These are phyloP conservation scores for Atta texana DNA, from an alignment of 1,140 invertebrate genomes.

Conservation along the genomic window DNA sequence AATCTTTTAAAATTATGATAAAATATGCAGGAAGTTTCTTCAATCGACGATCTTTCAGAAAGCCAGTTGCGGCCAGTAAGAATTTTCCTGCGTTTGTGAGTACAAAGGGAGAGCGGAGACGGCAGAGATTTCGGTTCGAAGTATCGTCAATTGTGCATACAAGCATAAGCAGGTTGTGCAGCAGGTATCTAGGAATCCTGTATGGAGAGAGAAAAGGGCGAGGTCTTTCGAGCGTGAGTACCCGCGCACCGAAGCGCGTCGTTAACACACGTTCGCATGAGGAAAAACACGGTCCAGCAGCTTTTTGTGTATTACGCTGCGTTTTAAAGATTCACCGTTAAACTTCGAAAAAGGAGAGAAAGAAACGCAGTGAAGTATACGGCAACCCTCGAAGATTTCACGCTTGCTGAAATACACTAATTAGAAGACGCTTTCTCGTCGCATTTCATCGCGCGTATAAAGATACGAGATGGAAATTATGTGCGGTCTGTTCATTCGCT, in stretches of 20 bases:
- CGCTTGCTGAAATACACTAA: slow-evolving; percentile 39
- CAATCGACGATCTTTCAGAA: not conserved
- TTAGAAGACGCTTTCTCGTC: slow-evolving; percentile 10
- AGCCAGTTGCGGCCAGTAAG: not conserved
- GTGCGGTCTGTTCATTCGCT: not conserved
- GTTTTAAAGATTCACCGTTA: slow-evolving; percentile 12
- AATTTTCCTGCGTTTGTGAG: not conserved
- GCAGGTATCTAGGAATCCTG: slow-evolving; percentile 29
- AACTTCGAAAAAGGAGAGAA: not conserved
- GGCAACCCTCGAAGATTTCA: slow-evolving; percentile 23
- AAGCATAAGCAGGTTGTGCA: slow-evolving; percentile 14
- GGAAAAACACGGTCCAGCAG: slow-evolving; percentile 51
- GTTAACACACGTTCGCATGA: slow-evolving; percentile 45
- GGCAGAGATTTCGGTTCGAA: slow-evolving; percentile 12
- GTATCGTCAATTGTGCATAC: not conserved
- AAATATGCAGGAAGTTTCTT: not conserved
- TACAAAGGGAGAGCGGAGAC: not conserved
- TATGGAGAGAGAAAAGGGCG: slow-evolving; percentile 37
- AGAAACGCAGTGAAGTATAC: not conserved
- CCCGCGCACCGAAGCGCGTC: slow-evolving; percentile 42
- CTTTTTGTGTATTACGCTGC: slow-evolving; percentile 9
- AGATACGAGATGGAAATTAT: not conserved
- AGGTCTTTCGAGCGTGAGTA: slow-evolving; percentile 22
- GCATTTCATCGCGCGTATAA: slow-evolving; percentile 9
- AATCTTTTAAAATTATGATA: not conserved